Evolutionary conservation across 2,888 invertebrate genomes (phyloP).

Genomic region (Elegia similella): DNA sequence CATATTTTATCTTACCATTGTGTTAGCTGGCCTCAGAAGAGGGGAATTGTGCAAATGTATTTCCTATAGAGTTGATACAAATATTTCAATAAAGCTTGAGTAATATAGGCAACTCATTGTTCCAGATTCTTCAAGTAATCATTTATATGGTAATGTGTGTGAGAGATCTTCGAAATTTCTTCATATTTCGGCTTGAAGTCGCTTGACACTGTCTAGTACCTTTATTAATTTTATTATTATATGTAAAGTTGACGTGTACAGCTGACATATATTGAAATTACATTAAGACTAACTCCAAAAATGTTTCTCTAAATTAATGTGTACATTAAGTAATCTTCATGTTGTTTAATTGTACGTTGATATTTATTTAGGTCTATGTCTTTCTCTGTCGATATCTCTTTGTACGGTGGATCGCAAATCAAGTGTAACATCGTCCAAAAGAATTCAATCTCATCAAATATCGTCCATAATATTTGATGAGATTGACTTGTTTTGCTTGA

Average conservation of each 20-base stretch:
- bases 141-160: neutral
- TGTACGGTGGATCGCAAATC: neutral
- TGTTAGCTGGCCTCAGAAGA: no score
- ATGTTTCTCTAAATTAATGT: constrained; percentile 36
- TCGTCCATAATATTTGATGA: neutral
- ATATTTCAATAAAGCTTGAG: no score
- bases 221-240: constrained; percentile 46
- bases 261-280: constrained; percentile 26
- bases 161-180: neutral
- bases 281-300: constrained; percentile 41
- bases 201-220: constrained; percentile 29
- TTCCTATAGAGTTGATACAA: no score
- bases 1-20: no score
- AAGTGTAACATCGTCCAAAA: constrained; percentile 22
- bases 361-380: constrained; percentile 31
- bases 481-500: neutral
- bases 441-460: no score
- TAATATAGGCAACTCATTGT: neutral
- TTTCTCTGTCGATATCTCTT: constrained; percentile 29
- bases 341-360: constrained; percentile 13
- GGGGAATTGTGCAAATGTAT: no score
- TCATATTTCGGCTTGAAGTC: constrained; percentile 27
- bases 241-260: constrained; percentile 32
- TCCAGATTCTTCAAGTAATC: neutral
- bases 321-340: constrained; percentile 28